Base-by-base conservation (phyloP, 2,888 invertebrate species). In the Drosophila nr. medialis region DNA sequence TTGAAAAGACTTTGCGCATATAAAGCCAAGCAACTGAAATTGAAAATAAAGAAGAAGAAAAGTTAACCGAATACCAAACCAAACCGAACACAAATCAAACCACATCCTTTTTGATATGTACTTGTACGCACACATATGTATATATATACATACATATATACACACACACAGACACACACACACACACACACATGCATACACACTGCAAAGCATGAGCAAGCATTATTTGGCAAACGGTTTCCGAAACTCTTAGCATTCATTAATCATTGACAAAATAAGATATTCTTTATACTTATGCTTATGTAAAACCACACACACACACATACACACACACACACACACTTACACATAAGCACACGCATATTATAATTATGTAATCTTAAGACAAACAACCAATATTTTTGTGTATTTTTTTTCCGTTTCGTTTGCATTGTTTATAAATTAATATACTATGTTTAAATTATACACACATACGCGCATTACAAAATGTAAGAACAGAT, bases 1-100 rank as follows among this genome's bases (percentile, higher is more conserved):
- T 77, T 70, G 72, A 75, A 62, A 86, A 86, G 86, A 82, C 86
- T 82, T 77, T 70, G 68, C 61, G 63, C 80, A 68, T 73, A 55
- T 71, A 40, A 68, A 48, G 27, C 30, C 53, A 61, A 42, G 50
- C 66, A 72, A 72, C 53, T 30, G 42, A 58, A 55, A 55, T 63
- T 30, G n/a, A 61, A 73, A 67, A 60, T 34, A 51, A 61, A 64
- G 21, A 53, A 15, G 21, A 29, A 29, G 29, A 27, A 27, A 4
- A 51, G n/a, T 45, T 24, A 40, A 53, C 38, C n/a, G 21, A 55
- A 36, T 36, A 62, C 55, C 50, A 50, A 61, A 38, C 51, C 27
- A 50, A 50, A 27, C 50, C 29, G n/a, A 50, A 49, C 50, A 21
- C 32, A 54, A 50, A 27, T 24, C 13, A 34, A 66, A 63, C 18